Conservation (phyloP, 2,797 vertebrate genomes). For the Distichodus sexfasciatus region DNA sequence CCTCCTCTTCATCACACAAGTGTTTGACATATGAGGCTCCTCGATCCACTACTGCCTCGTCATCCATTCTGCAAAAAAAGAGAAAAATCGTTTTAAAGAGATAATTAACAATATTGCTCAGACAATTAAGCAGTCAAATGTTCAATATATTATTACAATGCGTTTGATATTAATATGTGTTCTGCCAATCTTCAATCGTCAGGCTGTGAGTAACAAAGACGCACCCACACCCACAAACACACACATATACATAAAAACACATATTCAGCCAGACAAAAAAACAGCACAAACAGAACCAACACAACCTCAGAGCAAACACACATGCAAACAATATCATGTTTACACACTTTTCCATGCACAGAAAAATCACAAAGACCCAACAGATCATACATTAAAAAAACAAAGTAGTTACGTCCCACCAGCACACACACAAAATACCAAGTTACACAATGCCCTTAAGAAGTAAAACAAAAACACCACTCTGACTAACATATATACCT, state of each 20-base stretch:
- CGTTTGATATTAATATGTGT: too few species aligned
- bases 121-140: background rate
- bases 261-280: too few species aligned
- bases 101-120: background rate
- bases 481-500: background rate
- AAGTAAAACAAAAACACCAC: background rate
- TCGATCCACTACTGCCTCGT: slow-evolving; percentile 95
- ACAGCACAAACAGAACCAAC: too few species aligned
- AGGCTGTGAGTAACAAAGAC: too few species aligned
- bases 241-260: too few species aligned
- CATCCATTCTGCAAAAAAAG: slow-evolving; percentile 84
- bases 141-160: too few species aligned
- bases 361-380: background rate
- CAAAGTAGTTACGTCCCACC: background rate
- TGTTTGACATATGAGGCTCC: slow-evolving; percentile 95
- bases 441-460: background rate
- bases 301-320: background rate
- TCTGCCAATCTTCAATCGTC: too few species aligned
- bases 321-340: too few species aligned
- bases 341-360: too few species aligned
- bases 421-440: background rate
- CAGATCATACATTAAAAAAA: background rate
- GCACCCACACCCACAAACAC: too few species aligned
- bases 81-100: background rate
- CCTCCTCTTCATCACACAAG: slow-evolving; percentile 94